These are phyloP conservation scores for Drosophila dunni DNA, from an alignment of 1,140 invertebrate genomes.

Conservation along the genomic window DNA sequence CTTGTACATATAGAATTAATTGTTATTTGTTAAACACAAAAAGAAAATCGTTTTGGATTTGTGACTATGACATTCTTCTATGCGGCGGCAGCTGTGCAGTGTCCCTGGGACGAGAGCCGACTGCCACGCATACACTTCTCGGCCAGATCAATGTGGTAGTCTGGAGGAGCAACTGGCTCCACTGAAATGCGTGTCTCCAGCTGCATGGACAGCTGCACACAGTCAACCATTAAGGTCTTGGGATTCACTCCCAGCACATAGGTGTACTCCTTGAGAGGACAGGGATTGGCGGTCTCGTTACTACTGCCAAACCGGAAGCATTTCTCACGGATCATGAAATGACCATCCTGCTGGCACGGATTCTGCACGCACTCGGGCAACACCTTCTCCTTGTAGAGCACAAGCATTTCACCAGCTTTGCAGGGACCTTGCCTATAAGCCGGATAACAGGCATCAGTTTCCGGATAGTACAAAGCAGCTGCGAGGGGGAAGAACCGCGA, in stretches of 20 bases:
- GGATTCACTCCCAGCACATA: constrained; percentile 85
- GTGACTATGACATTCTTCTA: neutral
- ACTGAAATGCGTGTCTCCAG: constrained; percentile 66
- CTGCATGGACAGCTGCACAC: constrained; percentile 80
- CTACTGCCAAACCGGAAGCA: constrained; percentile 85
- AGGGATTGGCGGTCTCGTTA: constrained; percentile 48
- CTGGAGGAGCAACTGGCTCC: constrained; percentile 47
- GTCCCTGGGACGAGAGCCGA: constrained; percentile 51
- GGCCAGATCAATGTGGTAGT: constrained; percentile 64
- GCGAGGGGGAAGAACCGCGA: constrained; percentile 44
- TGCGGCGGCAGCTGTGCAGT: constrained; percentile 23
- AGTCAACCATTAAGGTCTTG: constrained; percentile 84
- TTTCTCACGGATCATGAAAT: constrained; percentile 85
- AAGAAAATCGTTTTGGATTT: constrained; percentile 1
- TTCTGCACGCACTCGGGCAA: constrained; percentile 87
- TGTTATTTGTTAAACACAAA: constrained; percentile 32
- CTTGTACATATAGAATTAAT: constrained; percentile 35
- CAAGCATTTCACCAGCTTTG: constrained; percentile 85
- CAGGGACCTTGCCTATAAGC: constrained; percentile 88
- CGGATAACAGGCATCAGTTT: constrained; percentile 86
- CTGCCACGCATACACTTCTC: constrained; percentile 72
- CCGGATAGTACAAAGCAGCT: constrained; percentile 88
- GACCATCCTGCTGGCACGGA: constrained; percentile 86
- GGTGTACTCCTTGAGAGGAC: constrained; percentile 83
- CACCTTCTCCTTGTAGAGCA: constrained; percentile 85